Conservation (phyloP, 2,797 vertebrate species). For the Phalloptychus januarius region DNA sequence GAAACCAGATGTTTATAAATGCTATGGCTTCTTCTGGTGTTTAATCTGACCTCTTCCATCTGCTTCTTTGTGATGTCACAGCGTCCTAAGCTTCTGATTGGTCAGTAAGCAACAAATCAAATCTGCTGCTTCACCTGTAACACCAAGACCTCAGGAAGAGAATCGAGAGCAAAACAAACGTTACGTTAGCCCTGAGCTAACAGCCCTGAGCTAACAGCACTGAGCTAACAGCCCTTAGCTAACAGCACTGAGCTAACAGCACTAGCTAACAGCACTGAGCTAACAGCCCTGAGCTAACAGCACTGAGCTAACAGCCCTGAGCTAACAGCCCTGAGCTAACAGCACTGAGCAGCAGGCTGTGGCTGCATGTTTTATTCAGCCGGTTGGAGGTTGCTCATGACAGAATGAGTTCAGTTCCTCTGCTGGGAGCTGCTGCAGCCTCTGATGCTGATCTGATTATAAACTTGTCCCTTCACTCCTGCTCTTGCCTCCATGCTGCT, state of each 20-base stretch:
- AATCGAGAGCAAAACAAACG: no score
- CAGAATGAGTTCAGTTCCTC: slow-evolving; percentile 57
- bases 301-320: no score
- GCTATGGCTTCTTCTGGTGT: neutral
- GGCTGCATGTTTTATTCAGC: slow-evolving; percentile 53
- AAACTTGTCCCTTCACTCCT: neutral
- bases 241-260: no score
- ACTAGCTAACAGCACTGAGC: no score
- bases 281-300: no score
- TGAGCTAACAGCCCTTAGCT: no score
- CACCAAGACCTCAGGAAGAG: neutral
- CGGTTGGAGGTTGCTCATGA: slow-evolving; percentile 13
- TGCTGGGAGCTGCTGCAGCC: slow-evolving; percentile 1
- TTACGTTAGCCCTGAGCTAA: no score
- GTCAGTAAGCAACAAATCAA: neutral
- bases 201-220: no score
- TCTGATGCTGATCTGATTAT: slow-evolving; percentile 3
- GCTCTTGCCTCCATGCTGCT: neutral
- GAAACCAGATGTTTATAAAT: neutral
- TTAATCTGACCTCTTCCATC: neutral
- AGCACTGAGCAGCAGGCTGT: slow-evolving; percentile 4
- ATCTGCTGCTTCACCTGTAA: neutral
- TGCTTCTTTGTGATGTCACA: neutral
- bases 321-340: no score
- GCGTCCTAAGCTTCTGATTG: neutral